Base-by-base conservation (phyloP, 2,888 invertebrate species). In the Odontomyia ornata region DNA sequence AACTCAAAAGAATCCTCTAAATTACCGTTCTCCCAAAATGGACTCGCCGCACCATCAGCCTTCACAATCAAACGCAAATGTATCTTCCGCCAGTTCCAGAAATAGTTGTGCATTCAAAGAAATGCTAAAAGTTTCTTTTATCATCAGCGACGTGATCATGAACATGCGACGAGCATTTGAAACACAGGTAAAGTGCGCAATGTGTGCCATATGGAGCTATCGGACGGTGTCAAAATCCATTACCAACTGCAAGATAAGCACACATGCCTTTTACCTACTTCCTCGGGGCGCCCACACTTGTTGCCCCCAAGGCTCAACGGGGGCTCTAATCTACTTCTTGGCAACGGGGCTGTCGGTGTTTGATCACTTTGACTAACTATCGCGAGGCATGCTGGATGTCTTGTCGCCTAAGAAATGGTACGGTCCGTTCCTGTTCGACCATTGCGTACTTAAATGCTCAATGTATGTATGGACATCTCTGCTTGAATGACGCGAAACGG, bases 171-270 rank as follows among this genome's bases (percentile, higher is more conserved):
- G 36, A 36, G 9, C 36, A 36, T 36, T 36, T 9, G 36, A 9
- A 52, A 18, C 52, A 52, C 52, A 52, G n/a, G 52, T 52, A 52
- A 43, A 18, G 21, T 18, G 43, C 67, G n/a, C 67, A 30, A 28
- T 18, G 36, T 30, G 57, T 60, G 57, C 75, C 77, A 65, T 75
- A 67, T 75, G 75, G 57, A 60, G 77, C 75, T 75, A 77, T 77
- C 77, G 18, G 30, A 57, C 43, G 56, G 77, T 75, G 77, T 77
- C 77, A 77, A 75, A 77, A 77, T 75, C 75, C 77, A 77, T 77
- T 77, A 77, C 72, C 75, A 57, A 56, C 77, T 27, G 69, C 56
- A 57, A 75, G 77, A 77, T 75, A 77, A 75, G 69, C 73, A 43
- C 43, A 67, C 36, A 36, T 36, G 36, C 36, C 36, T 36, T 9